These are phyloP conservation scores for Odontomyia ornata DNA, from an alignment of 2,888 invertebrate species.

Conservation along the genomic window DNA sequence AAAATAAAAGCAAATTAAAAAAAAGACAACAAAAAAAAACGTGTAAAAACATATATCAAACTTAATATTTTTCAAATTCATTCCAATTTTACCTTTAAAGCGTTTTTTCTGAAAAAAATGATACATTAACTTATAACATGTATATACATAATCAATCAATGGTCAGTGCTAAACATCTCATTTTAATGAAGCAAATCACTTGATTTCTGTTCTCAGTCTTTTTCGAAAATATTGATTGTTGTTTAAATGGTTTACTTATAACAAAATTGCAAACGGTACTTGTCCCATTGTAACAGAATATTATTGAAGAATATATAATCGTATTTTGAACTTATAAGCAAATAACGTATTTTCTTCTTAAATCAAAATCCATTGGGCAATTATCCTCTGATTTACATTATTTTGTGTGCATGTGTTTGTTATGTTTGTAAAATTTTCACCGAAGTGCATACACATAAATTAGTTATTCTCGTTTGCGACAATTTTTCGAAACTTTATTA, in stretches of 20 bases:
- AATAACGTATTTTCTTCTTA: too few relatives aligned
- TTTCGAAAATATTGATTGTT: conserved; percentile 41
- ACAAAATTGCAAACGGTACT: background rate
- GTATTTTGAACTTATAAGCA: conserved; percentile 33
- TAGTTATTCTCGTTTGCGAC: too few relatives aligned
- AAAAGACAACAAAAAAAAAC: background rate
- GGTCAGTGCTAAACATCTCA: conserved; percentile 23
- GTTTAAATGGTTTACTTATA: conserved; percentile 41
- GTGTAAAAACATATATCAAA: conserved; percentile 3
- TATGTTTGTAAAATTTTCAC: too few relatives aligned
- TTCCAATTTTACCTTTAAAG: conserved; percentile 17
- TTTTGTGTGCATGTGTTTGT: too few relatives aligned
- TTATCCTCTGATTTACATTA: too few relatives aligned
- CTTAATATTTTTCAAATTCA: conserved; percentile 31
- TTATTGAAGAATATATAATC: conserved; percentile 29
- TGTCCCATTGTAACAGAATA: conserved; percentile 21
- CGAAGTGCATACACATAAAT: too few relatives aligned
- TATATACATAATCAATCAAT: conserved; percentile 24
- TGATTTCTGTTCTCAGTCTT: conserved; percentile 38
- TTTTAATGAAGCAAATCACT: background rate
- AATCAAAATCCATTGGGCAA: too few relatives aligned
- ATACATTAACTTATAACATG: background rate
- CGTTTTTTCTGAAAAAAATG: conserved; percentile 1
- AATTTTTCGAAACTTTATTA: too few relatives aligned
- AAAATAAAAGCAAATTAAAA: background rate